A percentile compares a stretch with the other conserved stretches of the same genome.
phyloP scores from a whole-genome alignment of 2,113 vertebrate genomes.

The Eidolon helvum region DNA sequence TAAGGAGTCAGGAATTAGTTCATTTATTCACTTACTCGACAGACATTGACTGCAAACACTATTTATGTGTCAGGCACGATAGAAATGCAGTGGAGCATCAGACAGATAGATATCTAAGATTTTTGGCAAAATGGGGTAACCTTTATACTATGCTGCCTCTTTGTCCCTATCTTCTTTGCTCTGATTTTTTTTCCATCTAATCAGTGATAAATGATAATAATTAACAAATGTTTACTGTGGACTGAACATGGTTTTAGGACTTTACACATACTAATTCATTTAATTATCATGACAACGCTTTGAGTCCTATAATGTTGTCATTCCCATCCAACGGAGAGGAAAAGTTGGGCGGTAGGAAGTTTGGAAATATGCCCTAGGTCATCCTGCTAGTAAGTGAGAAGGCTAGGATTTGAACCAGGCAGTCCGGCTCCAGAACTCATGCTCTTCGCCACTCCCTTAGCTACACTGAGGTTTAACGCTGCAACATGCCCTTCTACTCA shows the following conservation, averaged over 20 bases:
- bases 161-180: neutral
- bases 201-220: conserved; percentile 5
- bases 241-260: neutral
- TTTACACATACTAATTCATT: neutral
- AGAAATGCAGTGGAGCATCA: neutral
- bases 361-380: neutral
- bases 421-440: neutral
- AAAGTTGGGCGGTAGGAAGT: neutral
- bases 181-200: neutral
- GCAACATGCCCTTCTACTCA: neutral
- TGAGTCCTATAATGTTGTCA: neutral
- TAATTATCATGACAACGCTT: neutral
- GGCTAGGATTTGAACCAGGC: neutral
- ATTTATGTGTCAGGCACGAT: neutral
- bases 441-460: neutral
- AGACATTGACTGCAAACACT: neutral
- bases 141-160: neutral
- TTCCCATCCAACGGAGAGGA: neutral
- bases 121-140: neutral
- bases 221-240: neutral
- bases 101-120: neutral
- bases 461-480: neutral
- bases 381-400: neutral
- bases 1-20: neutral
- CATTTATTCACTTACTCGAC: neutral